These are phyloP conservation scores for Nothobranchius furzeri DNA, from an alignment of 2,113 vertebrate genomes.

Conservation along the genomic window DNA sequence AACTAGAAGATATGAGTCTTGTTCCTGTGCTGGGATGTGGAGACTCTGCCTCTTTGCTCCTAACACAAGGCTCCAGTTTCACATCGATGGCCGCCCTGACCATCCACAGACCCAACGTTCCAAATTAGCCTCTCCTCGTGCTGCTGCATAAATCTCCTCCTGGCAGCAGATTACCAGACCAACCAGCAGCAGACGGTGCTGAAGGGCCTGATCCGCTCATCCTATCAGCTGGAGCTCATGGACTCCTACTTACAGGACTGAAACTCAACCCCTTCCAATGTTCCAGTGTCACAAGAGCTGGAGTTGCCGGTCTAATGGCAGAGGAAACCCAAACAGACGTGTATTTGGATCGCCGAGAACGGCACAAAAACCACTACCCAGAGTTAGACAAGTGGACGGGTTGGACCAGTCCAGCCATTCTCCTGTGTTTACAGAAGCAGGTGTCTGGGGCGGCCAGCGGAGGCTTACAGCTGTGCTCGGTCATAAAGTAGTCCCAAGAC, in stretches of 20 bases:
- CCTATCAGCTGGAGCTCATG: no score
- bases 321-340: no score
- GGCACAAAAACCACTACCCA: no score
- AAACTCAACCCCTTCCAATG: neutral
- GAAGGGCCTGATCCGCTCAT: neutral
- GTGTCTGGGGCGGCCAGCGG: no score
- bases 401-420: no score
- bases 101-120: constrained; percentile 44
- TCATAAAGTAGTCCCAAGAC: no score
- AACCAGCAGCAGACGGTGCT: neutral
- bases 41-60: constrained; percentile 25
- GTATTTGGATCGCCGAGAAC: no score
- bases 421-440: no score
- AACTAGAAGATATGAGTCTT: no score
- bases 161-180: neutral
- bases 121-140: constrained; percentile 54
- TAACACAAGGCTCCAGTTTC: constrained; percentile 61
- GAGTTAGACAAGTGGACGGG: no score
- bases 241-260: neutral
- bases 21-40: neutral
- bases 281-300: no score
- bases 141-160: constrained; percentile 5
- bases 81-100: constrained; percentile 44
- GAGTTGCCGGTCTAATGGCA: neutral
- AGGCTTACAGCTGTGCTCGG: no score